phyloP scores from a whole-genome alignment of 2,113 vertebrate genomes.

The Natator depressus region DNA sequence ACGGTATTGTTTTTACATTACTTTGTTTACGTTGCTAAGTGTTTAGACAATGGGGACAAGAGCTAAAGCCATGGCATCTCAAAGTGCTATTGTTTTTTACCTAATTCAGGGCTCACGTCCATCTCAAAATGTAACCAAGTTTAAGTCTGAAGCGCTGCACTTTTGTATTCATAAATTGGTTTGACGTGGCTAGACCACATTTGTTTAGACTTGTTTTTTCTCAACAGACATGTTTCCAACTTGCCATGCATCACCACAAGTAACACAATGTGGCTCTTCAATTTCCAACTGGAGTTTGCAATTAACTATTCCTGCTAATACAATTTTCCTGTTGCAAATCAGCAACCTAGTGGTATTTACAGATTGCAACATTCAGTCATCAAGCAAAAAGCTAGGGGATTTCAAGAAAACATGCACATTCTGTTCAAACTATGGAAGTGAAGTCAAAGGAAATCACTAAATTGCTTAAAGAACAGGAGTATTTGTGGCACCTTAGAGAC shows the following conservation, averaged over 20 bases:
- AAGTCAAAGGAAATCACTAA: slow-evolving; percentile 6
- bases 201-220: slow-evolving; percentile 6
- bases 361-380: neutral
- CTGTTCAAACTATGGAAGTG: neutral
- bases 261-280: neutral
- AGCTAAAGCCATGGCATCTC: neutral
- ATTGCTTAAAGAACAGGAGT: neutral
- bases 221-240: neutral
- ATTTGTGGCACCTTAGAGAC: no score
- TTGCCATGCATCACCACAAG: neutral
- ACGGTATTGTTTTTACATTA: slow-evolving; percentile 20
- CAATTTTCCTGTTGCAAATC: slow-evolving; percentile 19
- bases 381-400: slow-evolving; percentile 17
- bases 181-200: neutral
- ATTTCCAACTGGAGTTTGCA: slow-evolving; percentile 7
- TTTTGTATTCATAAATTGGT: neutral
- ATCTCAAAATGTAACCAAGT: slow-evolving; percentile 20
- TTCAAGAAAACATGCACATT: neutral
- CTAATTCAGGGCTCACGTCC: neutral
- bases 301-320: neutral
- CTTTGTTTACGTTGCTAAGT: neutral
- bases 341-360: neutral
- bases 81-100: slow-evolving; percentile 7
- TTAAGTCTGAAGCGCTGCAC: neutral
- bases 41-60: neutral